A percentile compares a stretch with the other conserved stretches of the same genome.
These are phyloP conservation scores for Acrobasis consociella DNA, from an alignment of 2,888 invertebrate genomes.

Conservation along the genomic window DNA sequence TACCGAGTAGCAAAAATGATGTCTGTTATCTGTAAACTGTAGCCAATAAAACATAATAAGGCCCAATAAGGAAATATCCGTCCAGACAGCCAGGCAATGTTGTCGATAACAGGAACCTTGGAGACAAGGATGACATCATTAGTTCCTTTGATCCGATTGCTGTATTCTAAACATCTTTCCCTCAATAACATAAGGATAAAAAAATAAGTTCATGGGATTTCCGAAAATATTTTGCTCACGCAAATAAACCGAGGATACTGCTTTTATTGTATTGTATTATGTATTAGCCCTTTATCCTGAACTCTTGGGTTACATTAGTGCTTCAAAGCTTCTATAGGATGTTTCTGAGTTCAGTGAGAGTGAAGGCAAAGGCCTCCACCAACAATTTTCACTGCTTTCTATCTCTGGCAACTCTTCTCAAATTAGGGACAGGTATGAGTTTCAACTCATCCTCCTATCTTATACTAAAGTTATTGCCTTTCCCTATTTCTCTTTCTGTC, in stretches of 20 bases:
- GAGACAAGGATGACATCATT: background rate
- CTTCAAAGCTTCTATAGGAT: no score
- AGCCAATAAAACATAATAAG: background rate
- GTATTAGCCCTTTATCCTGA: no score
- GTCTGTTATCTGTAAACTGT: background rate
- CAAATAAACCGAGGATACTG: background rate
- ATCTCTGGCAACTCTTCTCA: no score
- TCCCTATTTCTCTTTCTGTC: no score
- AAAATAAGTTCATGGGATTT: background rate
- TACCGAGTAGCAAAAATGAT: background rate
- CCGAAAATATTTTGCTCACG: background rate
- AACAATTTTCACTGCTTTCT: no score
- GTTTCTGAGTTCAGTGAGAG: no score
- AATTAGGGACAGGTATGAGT: no score
- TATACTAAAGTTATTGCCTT: no score
- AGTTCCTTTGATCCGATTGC: background rate
- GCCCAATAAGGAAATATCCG: constrained; percentile 1
- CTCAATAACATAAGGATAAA: background rate
- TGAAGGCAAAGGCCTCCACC: no score
- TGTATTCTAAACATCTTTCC: background rate
- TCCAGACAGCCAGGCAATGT: background rate
- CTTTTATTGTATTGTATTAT: no score
- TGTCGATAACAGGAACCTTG: background rate
- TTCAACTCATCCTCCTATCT: no score
- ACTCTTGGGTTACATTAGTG: no score